Percentiles rank a stretch among this genome's conserved stretches.
Evolutionary conservation across 2,797 vertebrate genomes (phyloP).

Genomic region (Pseudotriccus pelzelni): DNA sequence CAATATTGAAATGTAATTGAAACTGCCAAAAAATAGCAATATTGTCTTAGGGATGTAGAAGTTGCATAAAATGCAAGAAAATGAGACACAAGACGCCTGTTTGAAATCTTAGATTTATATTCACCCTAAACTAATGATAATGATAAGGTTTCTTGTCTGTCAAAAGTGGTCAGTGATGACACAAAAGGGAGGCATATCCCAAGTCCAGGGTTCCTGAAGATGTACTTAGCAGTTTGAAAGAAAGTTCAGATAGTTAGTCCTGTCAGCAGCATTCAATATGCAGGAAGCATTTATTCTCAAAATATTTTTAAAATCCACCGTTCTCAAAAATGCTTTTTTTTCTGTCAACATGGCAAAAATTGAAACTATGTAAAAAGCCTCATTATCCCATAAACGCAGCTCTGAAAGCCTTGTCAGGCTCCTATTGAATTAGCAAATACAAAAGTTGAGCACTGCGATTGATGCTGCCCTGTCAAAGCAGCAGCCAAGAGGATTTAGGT

Average conservation of each 20-base stretch:
- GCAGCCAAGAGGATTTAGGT: conserved; percentile 69
- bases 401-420: conserved; percentile 55
- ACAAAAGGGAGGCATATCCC: neutral
- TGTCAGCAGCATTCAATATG: neutral
- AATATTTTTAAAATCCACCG: neutral
- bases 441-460: conserved; percentile 63
- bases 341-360: conserved; percentile 48
- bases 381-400: conserved; percentile 60
- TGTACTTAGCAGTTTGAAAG: neutral
- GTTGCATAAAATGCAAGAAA: neutral
- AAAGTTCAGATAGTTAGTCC: neutral
- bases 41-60: neutral
- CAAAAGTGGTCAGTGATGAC: neutral
- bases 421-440: conserved; percentile 68
- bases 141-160: neutral
- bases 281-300: conserved; percentile 29
- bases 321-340: conserved; percentile 39
- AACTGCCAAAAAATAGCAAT: neutral
- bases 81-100: neutral
- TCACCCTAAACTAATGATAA: neutral
- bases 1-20: neutral
- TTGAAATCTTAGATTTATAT: neutral
- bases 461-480: conserved; percentile 60
- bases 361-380: conserved; percentile 50
- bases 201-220: neutral